phyloP scores from a whole-genome alignment of 2,113 vertebrate species.

The Dissostichus mawsoni region DNA sequence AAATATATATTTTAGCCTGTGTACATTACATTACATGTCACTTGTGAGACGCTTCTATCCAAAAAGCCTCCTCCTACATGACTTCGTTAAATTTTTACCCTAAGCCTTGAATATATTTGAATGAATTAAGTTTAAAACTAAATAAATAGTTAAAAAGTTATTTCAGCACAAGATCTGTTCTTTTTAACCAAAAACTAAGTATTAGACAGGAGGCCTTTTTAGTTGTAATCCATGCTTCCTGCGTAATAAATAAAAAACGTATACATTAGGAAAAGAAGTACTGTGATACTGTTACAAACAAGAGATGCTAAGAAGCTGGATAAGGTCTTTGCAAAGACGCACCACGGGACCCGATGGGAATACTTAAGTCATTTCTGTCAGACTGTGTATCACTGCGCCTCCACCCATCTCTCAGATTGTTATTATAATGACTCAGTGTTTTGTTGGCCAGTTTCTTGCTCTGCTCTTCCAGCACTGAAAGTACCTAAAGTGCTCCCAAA shows the following conservation, averaged over 20 bases:
- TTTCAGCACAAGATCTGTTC: too few relatives aligned
- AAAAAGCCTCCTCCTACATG: too few relatives aligned
- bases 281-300: background rate
- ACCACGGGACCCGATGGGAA: slow-evolving; percentile 24
- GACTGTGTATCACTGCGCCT: slow-evolving; percentile 38
- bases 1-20: too few relatives aligned
- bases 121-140: too few relatives aligned
- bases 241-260: background rate
- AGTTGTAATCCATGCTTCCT: too few relatives aligned
- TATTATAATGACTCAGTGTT: slow-evolving; percentile 80
- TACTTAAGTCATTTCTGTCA: slow-evolving; percentile 43
- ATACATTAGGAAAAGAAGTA: background rate
- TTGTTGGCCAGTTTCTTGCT: slow-evolving; percentile 64
- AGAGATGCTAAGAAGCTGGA: slow-evolving; percentile 17
- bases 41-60: too few relatives aligned
- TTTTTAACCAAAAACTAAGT: too few relatives aligned
- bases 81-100: too few relatives aligned
- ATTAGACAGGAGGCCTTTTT: too few relatives aligned
- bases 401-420: slow-evolving; percentile 71
- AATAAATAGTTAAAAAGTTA: too few relatives aligned
- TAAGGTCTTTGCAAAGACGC: slow-evolving; percentile 26
- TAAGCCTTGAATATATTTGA: too few relatives aligned
- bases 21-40: too few relatives aligned
- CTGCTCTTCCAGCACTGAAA: slow-evolving; percentile 64
- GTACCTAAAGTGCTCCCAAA: slow-evolving; percentile 78